These are phyloP conservation scores for Bryconaethiops microstoma DNA, from an alignment of 2,797 vertebrate genomes.

Conservation along the genomic window DNA sequence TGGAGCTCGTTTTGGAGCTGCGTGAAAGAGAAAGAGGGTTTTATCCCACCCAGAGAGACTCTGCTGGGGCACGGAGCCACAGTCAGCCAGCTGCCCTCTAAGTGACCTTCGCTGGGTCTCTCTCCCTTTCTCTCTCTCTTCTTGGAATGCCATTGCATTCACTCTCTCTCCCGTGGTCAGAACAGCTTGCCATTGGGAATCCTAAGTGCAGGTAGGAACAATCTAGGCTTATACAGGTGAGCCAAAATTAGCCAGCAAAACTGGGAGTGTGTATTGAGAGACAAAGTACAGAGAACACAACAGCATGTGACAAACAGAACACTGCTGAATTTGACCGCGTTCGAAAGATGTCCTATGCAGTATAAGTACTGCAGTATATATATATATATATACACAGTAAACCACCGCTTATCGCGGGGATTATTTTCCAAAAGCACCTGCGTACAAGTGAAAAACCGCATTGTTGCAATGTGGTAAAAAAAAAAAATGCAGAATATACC, in stretches of 20 bases:
- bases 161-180: constrained; percentile 45
- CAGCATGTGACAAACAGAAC: not conserved
- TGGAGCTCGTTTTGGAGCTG: constrained; percentile 80
- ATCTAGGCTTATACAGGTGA: constrained; percentile 19
- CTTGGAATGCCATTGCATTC: constrained; percentile 67
- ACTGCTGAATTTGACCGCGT: not conserved
- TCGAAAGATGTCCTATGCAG: too few relatives aligned
- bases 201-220: constrained; percentile 35
- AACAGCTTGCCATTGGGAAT: constrained; percentile 51
- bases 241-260: constrained; percentile 25
- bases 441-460: too few relatives aligned
- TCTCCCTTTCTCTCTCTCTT: constrained; percentile 15
- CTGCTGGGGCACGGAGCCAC: constrained; percentile 61
- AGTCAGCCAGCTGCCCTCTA: constrained; percentile 76
- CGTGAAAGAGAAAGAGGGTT: constrained; percentile 77
- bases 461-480: too few relatives aligned
- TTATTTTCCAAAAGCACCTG: too few relatives aligned
- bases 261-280: not conserved
- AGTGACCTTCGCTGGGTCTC: constrained; percentile 73
- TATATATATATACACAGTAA: too few relatives aligned
- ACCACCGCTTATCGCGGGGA: too few relatives aligned
- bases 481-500: too few relatives aligned
- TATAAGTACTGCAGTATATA: too few relatives aligned
- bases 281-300: not conserved
- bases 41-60: constrained; percentile 67